Base-by-base conservation (phyloP, 2,113 vertebrate genomes). In the Platysternon megacephalum region DNA sequence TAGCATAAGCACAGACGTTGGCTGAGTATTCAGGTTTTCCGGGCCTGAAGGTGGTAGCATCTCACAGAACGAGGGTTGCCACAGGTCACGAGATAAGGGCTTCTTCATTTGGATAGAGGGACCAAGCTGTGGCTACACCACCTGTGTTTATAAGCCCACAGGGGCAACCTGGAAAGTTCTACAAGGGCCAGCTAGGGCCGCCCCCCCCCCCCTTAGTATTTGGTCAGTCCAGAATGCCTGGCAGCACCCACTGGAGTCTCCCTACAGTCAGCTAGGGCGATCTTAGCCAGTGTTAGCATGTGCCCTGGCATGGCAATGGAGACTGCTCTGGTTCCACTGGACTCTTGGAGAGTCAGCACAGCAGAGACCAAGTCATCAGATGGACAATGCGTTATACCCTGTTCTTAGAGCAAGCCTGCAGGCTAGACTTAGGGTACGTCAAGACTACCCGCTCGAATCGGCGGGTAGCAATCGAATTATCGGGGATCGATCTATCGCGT, bases 281-380 rank as follows among this genome's bases (percentile, higher is more conserved):
- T 16, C 55, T 35, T 65, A 49, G 58, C 51, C 82, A 32, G 1
- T 0, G 1, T 2, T 79, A 29, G 39, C 12, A 6, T 32, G 2
- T 0, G 12, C 1, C 39, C 49, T 79, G 32, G 51, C 86, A 19
- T 22, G 44, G 19, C 91, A 85, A 32, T 19, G 84, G 55, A 56
- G 26, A 35, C 58, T 32, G 6, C 13, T 61, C 56, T 61, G 52
- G 19, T 72, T 72, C 16, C 65, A 68, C 35, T n/a, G 35, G 65
- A 68, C 35, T 68, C 28, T 26, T 44, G 61, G 26, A 17, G 32
- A 39, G 35, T 17, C n/a, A 39, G 17, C n/a, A 72, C n/a, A 72
- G 65, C 35, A 14, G 39, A 74, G 24, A 26, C 65, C 35, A 10
- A 44, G 24, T 7, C 22, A 12, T 76, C 72, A 7, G 22, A 24